These are phyloP conservation scores for Lepidurus packardi DNA, from an alignment of 1,140 invertebrate genomes.

Conservation along the genomic window DNA sequence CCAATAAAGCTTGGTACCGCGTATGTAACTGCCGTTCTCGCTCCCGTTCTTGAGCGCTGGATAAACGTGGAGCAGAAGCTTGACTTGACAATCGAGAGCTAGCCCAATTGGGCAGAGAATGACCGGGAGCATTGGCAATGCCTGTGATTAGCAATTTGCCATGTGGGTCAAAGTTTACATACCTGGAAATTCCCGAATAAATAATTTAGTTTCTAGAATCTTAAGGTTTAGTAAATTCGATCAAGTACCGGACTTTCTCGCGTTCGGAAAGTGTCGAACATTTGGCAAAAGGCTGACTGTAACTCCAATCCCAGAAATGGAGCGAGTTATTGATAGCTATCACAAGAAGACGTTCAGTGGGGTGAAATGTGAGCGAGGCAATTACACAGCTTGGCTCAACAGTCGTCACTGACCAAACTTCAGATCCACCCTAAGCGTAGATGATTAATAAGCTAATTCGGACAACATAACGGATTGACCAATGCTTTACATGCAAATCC, in stretches of 20 bases:
- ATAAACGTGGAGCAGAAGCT: constrained; percentile 36
- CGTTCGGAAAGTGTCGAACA: constrained; percentile 60
- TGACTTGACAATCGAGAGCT: constrained; percentile 32
- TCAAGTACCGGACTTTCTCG: constrained; percentile 65
- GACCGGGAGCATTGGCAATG: constrained; percentile 59
- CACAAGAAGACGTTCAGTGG: constrained; percentile 69
- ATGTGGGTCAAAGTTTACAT: constrained; percentile 74
- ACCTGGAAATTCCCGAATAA: constrained; percentile 52
- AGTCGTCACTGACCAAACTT: constrained; percentile 59
- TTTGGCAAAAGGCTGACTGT: constrained; percentile 66
- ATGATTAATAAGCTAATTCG: constrained; percentile 28
- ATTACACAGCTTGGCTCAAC: constrained; percentile 65
- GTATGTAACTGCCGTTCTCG: constrained; percentile 32
- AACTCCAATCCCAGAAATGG: constrained; percentile 86
- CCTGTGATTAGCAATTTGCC: constrained; percentile 79
- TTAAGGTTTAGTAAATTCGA: constrained; percentile 36
- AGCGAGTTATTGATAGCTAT: constrained; percentile 79
- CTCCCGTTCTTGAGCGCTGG: constrained; percentile 28
- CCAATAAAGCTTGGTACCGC: constrained; percentile 32
- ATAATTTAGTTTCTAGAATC: constrained; percentile 18
- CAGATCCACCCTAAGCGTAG: constrained; percentile 66
- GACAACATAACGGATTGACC: not conserved
- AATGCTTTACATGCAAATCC: constrained; percentile 71
- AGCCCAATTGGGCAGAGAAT: not conserved
- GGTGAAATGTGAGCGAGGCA: constrained; percentile 80